Conservation (phyloP, 2,797 vertebrate genomes). For the Chiloscyllium punctatum region DNA sequence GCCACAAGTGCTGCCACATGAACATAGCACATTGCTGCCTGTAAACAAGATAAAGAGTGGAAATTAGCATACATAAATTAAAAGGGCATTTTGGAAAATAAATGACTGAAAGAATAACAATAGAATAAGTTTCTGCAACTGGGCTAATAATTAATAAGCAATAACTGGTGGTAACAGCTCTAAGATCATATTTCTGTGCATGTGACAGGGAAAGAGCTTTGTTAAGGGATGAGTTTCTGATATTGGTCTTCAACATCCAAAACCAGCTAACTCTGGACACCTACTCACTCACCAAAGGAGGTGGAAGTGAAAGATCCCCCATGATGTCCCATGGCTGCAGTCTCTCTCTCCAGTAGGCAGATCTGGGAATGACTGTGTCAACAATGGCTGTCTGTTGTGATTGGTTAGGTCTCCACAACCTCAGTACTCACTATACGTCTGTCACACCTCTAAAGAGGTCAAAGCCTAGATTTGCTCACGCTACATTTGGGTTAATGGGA, state of each 20-base stretch:
- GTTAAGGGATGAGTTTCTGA: background rate
- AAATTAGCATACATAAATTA: background rate
- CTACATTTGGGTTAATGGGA: too few species aligned
- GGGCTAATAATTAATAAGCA: background rate
- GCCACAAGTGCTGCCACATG: conserved; percentile 94
- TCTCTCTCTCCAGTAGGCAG: too few species aligned
- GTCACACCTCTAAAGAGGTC: too few species aligned
- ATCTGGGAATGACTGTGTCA: too few species aligned
- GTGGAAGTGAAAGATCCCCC: background rate
- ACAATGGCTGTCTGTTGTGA: too few species aligned
- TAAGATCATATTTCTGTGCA: background rate
- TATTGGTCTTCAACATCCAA: background rate
- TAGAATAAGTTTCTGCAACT: background rate
- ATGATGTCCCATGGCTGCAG: too few species aligned
- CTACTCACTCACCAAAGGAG: too few species aligned
- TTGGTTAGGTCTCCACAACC: too few species aligned
- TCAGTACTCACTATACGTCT: too few species aligned
- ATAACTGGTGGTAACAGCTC: background rate
- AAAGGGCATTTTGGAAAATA: background rate
- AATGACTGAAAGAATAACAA: background rate
- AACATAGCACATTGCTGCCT: conserved; percentile 97
- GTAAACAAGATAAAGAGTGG: conserved; percentile 40
- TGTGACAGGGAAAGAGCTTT: background rate
- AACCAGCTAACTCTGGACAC: background rate
- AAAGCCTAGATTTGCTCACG: too few species aligned